phyloP scores from a whole-genome alignment of 2,888 invertebrate genomes.

The Cyaniris semiargus region DNA sequence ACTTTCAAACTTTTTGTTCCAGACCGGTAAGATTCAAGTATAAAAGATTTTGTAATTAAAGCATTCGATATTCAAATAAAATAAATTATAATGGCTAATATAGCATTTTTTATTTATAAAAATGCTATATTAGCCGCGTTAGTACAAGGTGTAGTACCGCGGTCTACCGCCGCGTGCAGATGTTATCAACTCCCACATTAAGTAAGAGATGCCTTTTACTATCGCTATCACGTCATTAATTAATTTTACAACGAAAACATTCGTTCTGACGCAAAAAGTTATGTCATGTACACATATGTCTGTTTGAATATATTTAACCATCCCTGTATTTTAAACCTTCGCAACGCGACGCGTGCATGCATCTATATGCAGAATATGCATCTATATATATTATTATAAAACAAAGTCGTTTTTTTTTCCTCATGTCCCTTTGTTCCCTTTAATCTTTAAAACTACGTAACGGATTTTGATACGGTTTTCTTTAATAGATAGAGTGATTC shows the following conservation, averaged over 20 bases:
- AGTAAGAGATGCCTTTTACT: constrained; percentile 25
- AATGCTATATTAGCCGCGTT: background rate
- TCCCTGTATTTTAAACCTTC: no score
- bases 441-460: no score
- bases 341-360: no score
- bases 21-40: no score
- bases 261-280: background rate
- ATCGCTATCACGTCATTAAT: constrained; percentile 26
- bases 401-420: no score
- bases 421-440: no score
- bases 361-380: no score
- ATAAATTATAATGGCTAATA: background rate
- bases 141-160: constrained; percentile 24
- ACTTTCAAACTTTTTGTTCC: no score
- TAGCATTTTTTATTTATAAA: background rate
- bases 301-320: no score
- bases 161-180: constrained; percentile 24
- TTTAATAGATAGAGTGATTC: no score
- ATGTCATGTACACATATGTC: background rate
- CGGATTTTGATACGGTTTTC: no score
- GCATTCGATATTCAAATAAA: background rate
- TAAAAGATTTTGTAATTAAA: background rate
- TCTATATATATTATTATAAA: no score
- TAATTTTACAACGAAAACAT: background rate
- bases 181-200: constrained; percentile 2